Evolutionary conservation across 2,888 invertebrate species (phyloP), one percentile per base, ranked within the genome.

Genomic region (Lasioglossum zephyrum): DNA sequence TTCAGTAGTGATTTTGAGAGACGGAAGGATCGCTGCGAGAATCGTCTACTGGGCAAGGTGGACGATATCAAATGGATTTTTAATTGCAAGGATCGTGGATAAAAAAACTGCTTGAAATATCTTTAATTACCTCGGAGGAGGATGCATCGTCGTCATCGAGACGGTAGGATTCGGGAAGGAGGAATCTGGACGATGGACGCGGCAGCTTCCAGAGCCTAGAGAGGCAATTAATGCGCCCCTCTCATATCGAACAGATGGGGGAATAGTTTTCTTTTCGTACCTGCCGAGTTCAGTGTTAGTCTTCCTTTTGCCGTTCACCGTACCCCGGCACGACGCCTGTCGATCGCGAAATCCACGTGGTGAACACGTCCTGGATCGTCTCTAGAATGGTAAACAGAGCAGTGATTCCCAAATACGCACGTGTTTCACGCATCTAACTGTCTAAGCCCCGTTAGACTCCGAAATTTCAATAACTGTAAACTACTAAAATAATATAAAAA

Each of bases 241-340:
- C 66, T 18, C 0, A 31, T 16, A 4, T 26, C 31, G 41, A 31
- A 16, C 22, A 11, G 41, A 73, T 44, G 81, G 53, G 2, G 69
- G 82, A 79, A 76, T 66, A 31, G 77, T 79, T 79, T 86, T 72
- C 81, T 80, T 82, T 82, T 81, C 31, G 41, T 60, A n/a, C 18
- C n/a, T 22, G 44, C 1, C 36, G 22, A 6, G 39, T 53, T 22
- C 57, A 79, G 80, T 41, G 11, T 77, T 77, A 87, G 80, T 86
- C 57, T 49, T 4, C 36, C 4, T 44, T 26, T n/a, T 70, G 31
- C 79, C 73, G 79, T 86, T 83, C 74, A 36, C 18, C 76, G 81
- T 47, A 36, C 39, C 69, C 63, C 66, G 44, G 26, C 31, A 26
- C 22, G 60, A n/a, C 36, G 73, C 36, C 22, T 16, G 22, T 47